Base-by-base conservation (phyloP, 1,140 invertebrate genomes). In the Papilio glaucus region DNA sequence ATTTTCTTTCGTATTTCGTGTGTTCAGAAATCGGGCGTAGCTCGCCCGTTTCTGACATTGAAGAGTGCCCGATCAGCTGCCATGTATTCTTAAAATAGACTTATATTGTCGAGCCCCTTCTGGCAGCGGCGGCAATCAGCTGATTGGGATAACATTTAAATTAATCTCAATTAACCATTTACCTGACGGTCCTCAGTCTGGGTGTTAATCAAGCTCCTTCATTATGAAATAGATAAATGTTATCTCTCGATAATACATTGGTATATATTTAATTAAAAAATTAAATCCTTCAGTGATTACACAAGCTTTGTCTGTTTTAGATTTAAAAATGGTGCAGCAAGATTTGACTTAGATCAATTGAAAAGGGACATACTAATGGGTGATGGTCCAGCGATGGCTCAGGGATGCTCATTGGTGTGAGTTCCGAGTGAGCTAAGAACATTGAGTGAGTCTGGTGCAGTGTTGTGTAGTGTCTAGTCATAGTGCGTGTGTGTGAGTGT, bases 301-400 rank as follows among this genome's bases (percentile, higher is more conserved):
- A 76, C 79, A 62, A 81, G 67, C 83, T 61, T 79, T 75, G 65
- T 82, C 72, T 76, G 74, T 92, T 92, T 70, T 90, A 93, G 91
- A 91, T 90, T 86, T 93, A 85, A 93, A 93, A 84, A 94, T 94
- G 93, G 93, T 93, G 86, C 93, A 93, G 85, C 92, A 94, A 83
- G 93, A 94, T 92, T 91, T 93, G 88, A 94, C 93, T 88, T 94
- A 94, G 91, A 80, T 77, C 73, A 60, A 49, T 77, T 49, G 72
- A 83, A 79, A 74, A 78, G 68, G 79, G 78, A 77, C 72, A 77
- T 78, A 80, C 67, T 72, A 79, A 76, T 57, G 53, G 73, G 71
- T 81, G 75, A 79, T 79, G 49, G 74, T 81, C 67, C 67, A 80
- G 76, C 75, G 78, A 89, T 91, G 88, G 89, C 83, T 84, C 81